These are phyloP conservation scores for Sterna hirundo DNA, from an alignment of 2,113 vertebrate genomes.

Conservation along the genomic window DNA sequence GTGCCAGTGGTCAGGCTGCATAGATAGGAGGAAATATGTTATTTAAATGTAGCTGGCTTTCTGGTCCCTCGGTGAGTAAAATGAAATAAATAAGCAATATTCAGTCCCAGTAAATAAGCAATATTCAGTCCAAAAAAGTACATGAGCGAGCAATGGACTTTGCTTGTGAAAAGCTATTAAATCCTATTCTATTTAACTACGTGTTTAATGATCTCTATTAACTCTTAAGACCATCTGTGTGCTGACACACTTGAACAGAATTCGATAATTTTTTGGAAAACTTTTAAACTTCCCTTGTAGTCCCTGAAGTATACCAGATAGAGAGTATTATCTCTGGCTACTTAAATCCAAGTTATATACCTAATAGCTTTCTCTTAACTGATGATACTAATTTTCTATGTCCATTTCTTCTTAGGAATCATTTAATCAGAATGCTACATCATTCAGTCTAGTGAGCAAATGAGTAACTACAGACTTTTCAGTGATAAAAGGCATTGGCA, in stretches of 20 bases:
- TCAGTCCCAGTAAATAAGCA: not conserved
- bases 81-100: not conserved
- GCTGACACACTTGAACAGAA: not conserved
- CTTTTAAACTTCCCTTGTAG: not conserved
- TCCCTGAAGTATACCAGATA: not conserved
- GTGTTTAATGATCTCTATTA: not conserved
- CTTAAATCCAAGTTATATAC: not conserved
- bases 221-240: not conserved
- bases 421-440: not conserved
- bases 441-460: not conserved
- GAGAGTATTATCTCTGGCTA: not conserved
- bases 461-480: not conserved
- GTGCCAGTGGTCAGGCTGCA: not conserved
- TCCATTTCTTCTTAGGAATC: not conserved
- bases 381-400: not conserved
- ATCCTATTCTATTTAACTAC: not conserved
- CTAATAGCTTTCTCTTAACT: not conserved
- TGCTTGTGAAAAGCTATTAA: not conserved
- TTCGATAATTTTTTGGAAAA: accelerated
- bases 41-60: not conserved
- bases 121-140: not conserved
- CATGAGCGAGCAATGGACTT: not conserved
- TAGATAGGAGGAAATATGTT: not conserved
- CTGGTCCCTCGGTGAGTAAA: not conserved
- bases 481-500: not conserved